Base-by-base conservation (phyloP, 2,888 invertebrate species). In the Clusia tigrina region DNA sequence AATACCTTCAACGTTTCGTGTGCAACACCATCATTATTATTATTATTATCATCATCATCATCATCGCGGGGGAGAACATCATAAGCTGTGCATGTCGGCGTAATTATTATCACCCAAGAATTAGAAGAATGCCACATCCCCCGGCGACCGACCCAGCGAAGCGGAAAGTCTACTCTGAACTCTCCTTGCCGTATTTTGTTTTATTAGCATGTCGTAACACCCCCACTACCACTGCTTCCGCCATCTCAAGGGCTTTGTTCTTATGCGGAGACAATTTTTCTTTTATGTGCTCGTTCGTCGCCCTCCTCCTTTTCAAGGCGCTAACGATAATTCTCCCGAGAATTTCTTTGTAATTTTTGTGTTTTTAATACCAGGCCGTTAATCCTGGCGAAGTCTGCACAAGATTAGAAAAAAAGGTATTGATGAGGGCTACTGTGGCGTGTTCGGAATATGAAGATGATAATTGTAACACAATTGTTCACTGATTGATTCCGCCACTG, bases 1-100 rank as follows among this genome's bases (percentile, higher is more conserved):
- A 80, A 81, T 79, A 79, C 79, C 76, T 72, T 69, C 64, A 78
- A 79, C 71, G 76, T 72, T 75, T 77, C 55, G 3, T 55, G 18
- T 17, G 17, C 18, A 37, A 37, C 55, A 55, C 37, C 55, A 55
- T 55, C 37, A 20, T 55, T 18, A 10, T n/a, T 26, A 54, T 54
- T 25, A 12, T n/a, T n/a, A n/a, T n/a, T n/a, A n/a, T n/a, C n/a
- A 12, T 54, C 17, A 54, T 54, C 17, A 9, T 26, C 17, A 26
- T 54, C 17, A 25, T 54, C 23, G 20, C 32, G 6, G n/a, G 6
- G 6, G 12, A 6, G 6, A 32, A 32, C 32, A 32, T 32, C 32
- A 9, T 32, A 9, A 32, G 32, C 32, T 32, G 32, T 12, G 6
- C 6, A 12, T 32, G 25, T 38, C 23, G 42, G 57, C 17, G 46